A percentile compares a stretch with the other conserved stretches of the same genome.
Conservation (phyloP, 2,888 invertebrate species). For the Lissonota sp. region DNA sequence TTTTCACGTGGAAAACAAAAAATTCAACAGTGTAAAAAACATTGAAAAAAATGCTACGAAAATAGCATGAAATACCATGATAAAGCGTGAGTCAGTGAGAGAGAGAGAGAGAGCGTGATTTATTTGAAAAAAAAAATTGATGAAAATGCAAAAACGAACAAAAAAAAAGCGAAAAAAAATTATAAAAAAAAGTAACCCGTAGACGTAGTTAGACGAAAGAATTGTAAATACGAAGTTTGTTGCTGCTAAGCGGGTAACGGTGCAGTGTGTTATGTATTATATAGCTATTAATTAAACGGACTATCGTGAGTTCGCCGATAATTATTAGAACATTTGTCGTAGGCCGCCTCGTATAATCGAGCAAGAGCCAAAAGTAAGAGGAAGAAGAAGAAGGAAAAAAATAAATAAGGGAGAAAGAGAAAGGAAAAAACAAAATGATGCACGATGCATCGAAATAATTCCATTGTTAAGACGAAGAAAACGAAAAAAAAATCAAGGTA, state of each 20-base stretch:
- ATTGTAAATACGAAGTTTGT: conserved; percentile 73
- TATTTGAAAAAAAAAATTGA: conserved; percentile 11
- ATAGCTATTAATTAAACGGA: conserved; percentile 69
- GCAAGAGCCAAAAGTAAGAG: conserved; percentile 48
- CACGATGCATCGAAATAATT: conserved; percentile 39
- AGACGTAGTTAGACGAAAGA: conserved; percentile 69
- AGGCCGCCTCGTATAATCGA: conserved; percentile 61
- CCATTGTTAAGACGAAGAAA: conserved; percentile 48
- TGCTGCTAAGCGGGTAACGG: conserved; percentile 68
- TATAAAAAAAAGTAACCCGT: conserved; percentile 59
- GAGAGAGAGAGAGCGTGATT: conserved; percentile 10
- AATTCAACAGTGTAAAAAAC: conserved; percentile 12
- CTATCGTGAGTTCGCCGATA: conserved; percentile 66
- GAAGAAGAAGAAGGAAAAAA: conserved; percentile 33
- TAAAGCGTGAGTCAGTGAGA: neutral
- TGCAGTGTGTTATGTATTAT: conserved; percentile 70
- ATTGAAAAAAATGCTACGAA: neutral
- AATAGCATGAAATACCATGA: neutral
- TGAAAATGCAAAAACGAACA: conserved; percentile 12
- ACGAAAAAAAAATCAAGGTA: conserved; percentile 16
- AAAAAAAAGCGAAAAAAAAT: conserved; percentile 45
- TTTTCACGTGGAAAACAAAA: neutral
- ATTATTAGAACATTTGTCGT: conserved; percentile 65
- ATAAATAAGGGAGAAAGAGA: conserved; percentile 22
- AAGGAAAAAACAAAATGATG: conserved; percentile 32